A percentile compares a stretch with the other conserved stretches of the same genome.
phyloP scores from a whole-genome alignment of 2,113 vertebrate species.

The Ia io region DNA sequence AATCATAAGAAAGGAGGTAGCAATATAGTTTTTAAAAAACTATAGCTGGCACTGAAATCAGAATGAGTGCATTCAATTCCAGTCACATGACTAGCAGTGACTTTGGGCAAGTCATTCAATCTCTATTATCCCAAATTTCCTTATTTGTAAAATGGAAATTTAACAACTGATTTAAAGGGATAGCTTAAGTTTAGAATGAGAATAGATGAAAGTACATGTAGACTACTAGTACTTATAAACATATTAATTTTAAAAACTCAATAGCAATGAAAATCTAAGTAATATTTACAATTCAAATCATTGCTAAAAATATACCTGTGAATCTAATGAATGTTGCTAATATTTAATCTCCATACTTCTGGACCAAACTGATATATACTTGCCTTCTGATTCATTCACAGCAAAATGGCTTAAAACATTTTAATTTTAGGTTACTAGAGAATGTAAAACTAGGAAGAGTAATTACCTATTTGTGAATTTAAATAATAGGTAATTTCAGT shows the following conservation, averaged over 20 bases:
- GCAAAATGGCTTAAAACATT: slow-evolving; percentile 38
- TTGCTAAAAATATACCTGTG: slow-evolving; percentile 29
- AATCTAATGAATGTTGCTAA: slow-evolving; percentile 24
- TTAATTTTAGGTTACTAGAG: slow-evolving; percentile 41
- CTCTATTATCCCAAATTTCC: slow-evolving; percentile 51
- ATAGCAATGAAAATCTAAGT: neutral
- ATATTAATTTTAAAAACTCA: slow-evolving; percentile 28
- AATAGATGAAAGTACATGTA: slow-evolving; percentile 43
- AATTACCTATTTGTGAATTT: slow-evolving; percentile 36
- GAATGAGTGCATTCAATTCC: slow-evolving; percentile 26
- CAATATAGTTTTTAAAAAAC: neutral
- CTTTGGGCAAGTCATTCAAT: slow-evolving; percentile 27
- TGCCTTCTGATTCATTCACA: slow-evolving; percentile 59
- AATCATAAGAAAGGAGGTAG: slow-evolving; percentile 36
- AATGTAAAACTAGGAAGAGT: slow-evolving; percentile 44
- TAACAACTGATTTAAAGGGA: slow-evolving; percentile 15
- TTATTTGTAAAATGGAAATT: slow-evolving; percentile 57
- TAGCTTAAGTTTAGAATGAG: slow-evolving; percentile 36
- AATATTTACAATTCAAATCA: slow-evolving; percentile 43
- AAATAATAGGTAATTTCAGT: slow-evolving; percentile 43
- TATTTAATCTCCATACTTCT: slow-evolving; percentile 23
- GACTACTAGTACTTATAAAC: slow-evolving; percentile 25
- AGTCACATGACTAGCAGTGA: neutral
- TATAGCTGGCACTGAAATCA: slow-evolving; percentile 30
- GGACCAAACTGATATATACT: neutral